Evolutionary conservation across 1,140 invertebrate species (phyloP).

Genomic region (Pogonus chalceus): DNA sequence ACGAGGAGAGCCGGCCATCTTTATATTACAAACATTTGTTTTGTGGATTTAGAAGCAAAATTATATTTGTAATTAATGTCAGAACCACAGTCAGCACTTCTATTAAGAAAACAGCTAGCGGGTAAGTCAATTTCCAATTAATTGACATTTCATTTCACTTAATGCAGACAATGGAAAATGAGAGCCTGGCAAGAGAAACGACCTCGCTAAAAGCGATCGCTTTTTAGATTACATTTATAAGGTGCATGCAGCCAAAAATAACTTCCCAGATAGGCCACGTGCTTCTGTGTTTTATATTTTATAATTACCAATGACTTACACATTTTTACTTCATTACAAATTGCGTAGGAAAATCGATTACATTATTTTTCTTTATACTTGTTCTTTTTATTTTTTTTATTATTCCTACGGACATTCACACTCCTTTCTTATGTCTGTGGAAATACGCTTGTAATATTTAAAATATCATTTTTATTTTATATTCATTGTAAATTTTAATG

Average conservation of each 20-base stretch:
- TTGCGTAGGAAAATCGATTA: background rate
- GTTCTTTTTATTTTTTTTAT: background rate
- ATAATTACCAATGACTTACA: slow-evolving; percentile 23
- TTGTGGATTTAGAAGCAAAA: slow-evolving; percentile 50
- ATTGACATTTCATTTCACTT: background rate
- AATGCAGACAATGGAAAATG: background rate
- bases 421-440: slow-evolving; percentile 1
- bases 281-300: slow-evolving; percentile 36
- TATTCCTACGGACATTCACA: slow-evolving; percentile 9
- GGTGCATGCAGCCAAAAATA: slow-evolving; percentile 21
- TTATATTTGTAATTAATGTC: slow-evolving; percentile 74
- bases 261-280: slow-evolving; percentile 34
- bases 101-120: slow-evolving; percentile 91
- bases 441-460: background rate
- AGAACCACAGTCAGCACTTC: slow-evolving; percentile 87
- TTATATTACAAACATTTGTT: slow-evolving; percentile 47
- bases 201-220: slow-evolving; percentile 19
- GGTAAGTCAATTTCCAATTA: slow-evolving; percentile 47
- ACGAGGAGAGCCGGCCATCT: slow-evolving; percentile 44
- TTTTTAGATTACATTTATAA: background rate
- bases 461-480: background rate
- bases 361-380: background rate
- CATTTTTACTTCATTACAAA: background rate
- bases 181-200: background rate
- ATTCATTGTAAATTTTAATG: too few relatives aligned